Conservation (phyloP, 2,113 vertebrate genomes). For the Lophura nycthemera region DNA sequence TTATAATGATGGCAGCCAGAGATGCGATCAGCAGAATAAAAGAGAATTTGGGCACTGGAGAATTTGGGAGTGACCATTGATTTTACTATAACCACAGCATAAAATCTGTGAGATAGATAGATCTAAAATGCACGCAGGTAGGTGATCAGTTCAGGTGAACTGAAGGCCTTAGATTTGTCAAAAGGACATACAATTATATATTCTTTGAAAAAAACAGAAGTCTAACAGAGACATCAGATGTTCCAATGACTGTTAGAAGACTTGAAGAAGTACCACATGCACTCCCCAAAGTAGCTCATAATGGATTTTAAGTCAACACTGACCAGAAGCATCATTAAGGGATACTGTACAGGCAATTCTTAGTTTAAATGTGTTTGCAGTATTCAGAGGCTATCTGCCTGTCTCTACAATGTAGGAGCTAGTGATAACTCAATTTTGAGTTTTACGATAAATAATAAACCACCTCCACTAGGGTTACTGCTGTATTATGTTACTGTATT, state of each 20-base stretch:
- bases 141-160: not conserved
- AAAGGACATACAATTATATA: not conserved
- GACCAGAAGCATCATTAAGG: not conserved
- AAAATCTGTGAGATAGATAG: not conserved
- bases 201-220: not conserved
- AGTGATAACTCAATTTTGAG: not conserved
- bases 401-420: not conserved
- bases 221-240: not conserved
- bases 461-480: not conserved
- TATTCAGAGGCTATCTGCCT: not conserved
- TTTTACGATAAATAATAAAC: not conserved
- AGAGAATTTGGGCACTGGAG: not conserved
- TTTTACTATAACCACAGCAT: not conserved
- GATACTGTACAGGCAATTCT: not conserved
- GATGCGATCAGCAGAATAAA: not conserved
- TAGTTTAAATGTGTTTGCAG: not conserved
- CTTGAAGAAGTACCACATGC: not conserved
- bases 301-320: not conserved
- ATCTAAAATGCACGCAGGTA: not conserved
- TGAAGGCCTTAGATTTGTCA: not conserved
- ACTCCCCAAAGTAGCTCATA: not conserved
- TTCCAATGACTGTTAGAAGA: not conserved
- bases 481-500: not conserved
- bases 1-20: constrained; percentile 13
- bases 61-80: not conserved